Evolutionary conservation across 23 tunicate species (phyloP).

Genomic region (Aplidium turbinatum): DNA sequence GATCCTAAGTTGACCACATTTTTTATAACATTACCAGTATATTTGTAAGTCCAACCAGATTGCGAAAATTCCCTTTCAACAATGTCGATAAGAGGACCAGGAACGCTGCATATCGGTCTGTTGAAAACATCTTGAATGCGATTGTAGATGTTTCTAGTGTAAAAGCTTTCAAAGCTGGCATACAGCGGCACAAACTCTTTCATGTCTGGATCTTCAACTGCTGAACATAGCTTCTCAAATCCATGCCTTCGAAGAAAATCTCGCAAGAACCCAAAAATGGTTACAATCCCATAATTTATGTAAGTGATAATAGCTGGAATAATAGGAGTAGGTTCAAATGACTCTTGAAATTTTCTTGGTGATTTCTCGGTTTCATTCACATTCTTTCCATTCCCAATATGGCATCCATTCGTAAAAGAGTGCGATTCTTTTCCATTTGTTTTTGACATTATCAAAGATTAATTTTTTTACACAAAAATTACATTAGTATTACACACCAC

Average conservation of each 20-base stretch:
- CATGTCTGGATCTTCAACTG: constrained; percentile 71
- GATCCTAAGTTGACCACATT: constrained; percentile 91
- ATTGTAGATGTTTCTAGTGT: constrained; percentile 91
- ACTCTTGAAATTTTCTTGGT: constrained; percentile 61
- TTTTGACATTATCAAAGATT: too few species aligned
- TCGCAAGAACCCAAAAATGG: constrained; percentile 78
- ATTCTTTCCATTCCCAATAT: background rate
- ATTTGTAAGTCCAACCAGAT: constrained; percentile 84
- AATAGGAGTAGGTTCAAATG: constrained; percentile 79
- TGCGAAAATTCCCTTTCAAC: constrained; percentile 74
- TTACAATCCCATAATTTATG: constrained; percentile 75
- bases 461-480: too few species aligned
- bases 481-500: too few species aligned
- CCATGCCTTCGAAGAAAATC: constrained; percentile 77
- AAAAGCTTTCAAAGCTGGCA: constrained; percentile 95
- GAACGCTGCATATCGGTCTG: constrained; percentile 95
- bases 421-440: too few species aligned
- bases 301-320: constrained; percentile 76
- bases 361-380: background rate
- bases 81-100: constrained; percentile 85
- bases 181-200: constrained; percentile 91
- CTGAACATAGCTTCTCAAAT: constrained; percentile 70
- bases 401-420: too few species aligned
- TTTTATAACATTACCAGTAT: constrained; percentile 76
- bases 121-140: constrained; percentile 91